These are phyloP conservation scores for Acanthococcus lagerstroemiae DNA, from an alignment of 2,888 invertebrate species.

Conservation along the genomic window DNA sequence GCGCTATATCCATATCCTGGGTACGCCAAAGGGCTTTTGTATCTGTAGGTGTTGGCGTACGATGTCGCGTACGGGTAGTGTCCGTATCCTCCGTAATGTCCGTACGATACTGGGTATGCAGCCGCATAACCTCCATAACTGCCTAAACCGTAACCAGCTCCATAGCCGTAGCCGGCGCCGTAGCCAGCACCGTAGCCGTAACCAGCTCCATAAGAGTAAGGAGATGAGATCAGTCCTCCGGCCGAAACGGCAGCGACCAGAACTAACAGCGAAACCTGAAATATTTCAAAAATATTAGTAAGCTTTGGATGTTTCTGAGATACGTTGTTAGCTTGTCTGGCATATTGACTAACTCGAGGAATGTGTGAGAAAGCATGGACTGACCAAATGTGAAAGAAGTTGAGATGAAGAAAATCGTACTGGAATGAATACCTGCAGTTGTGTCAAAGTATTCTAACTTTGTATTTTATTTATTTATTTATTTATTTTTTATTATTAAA, in stretches of 20 bases:
- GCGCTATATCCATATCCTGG: constrained; percentile 3
- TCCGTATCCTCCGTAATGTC: constrained; percentile 20
- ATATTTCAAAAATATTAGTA: not conserved
- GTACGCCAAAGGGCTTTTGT: constrained; percentile 9
- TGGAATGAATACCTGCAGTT: no score
- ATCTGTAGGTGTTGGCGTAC: constrained; percentile 54
- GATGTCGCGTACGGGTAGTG: constrained; percentile 50
- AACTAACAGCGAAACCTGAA: not conserved
- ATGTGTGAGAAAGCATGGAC: no score
- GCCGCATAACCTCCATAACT: constrained; percentile 16
- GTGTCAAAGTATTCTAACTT: no score
- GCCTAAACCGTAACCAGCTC: constrained; percentile 29
- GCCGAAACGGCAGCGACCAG: constrained; percentile 12
- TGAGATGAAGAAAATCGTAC: no score
- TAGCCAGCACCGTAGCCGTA: constrained; percentile 28
- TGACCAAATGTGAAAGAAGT: no score
- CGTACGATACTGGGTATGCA: not conserved
- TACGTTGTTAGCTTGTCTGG: no score
- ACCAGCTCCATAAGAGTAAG: constrained; percentile 2
- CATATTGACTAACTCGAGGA: no score
- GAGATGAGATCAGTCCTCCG: not conserved
- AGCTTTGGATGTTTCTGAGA: no score
- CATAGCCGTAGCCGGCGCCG: not conserved
- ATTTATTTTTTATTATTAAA: no score
- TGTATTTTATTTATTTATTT: no score